Evolutionary conservation across 2,797 vertebrate genomes (phyloP).

Genomic region (Coendou prehensilis): DNA sequence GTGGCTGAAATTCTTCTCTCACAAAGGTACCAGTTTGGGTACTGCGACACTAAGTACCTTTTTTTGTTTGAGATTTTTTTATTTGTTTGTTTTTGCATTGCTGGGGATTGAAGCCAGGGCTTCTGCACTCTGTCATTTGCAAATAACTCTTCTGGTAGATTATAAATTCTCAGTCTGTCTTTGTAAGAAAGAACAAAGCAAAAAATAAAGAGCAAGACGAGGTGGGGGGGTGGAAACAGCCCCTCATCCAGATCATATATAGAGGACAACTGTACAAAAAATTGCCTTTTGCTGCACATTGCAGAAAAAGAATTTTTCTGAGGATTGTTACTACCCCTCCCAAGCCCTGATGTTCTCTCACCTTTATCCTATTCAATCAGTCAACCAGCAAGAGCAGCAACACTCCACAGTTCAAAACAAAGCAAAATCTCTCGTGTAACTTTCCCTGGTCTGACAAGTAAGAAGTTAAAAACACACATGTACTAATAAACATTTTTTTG

Average conservation of each 20-base stretch:
- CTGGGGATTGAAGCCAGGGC: neutral
- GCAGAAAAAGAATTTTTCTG: neutral
- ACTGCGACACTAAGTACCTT: neutral
- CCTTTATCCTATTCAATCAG: neutral
- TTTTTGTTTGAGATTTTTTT: neutral
- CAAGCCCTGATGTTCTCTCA: rapidly evolving
- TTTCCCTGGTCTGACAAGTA: neutral
- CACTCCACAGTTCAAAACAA: neutral
- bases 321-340: neutral
- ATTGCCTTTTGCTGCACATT: neutral
- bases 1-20: neutral
- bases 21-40: neutral
- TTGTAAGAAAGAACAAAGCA: neutral
- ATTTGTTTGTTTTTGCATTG: neutral
- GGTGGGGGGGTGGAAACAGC: neutral
- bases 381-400: neutral
- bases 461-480: neutral
- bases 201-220: neutral
- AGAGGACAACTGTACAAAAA: neutral
- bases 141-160: neutral
- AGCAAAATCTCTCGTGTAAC: neutral
- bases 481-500: neutral
- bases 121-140: neutral
- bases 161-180: neutral
- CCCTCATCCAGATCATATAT: neutral